These are phyloP conservation scores for Girardia tigrina DNA, from an alignment of 2,888 invertebrate species.

Conservation along the genomic window DNA sequence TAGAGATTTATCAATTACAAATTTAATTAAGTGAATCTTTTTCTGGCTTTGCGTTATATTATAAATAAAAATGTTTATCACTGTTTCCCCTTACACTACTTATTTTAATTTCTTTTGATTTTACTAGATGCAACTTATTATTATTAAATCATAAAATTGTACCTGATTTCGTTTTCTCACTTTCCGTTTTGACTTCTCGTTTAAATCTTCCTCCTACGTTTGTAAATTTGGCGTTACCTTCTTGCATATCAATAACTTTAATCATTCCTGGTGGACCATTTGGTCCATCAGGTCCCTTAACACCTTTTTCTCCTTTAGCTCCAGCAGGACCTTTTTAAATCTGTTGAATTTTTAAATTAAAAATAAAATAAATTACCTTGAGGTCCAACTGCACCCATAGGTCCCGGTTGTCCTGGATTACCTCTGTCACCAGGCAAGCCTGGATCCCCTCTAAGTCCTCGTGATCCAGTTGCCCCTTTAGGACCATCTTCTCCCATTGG, in stretches of 20 bases:
- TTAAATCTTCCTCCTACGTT: background rate
- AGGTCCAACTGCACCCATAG: background rate
- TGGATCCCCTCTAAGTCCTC: background rate
- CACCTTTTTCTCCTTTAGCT: background rate
- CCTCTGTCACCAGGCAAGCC: background rate
- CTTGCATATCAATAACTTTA: slow-evolving; percentile 1
- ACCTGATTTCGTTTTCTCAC: background rate
- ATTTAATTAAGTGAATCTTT: no score
- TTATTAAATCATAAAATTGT: no score
- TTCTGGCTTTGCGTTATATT: no score
- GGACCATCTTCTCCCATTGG: slow-evolving; percentile 14
- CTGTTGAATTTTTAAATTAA: background rate
- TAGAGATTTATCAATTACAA: no score
- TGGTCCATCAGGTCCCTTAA: background rate
- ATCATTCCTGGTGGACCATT: background rate
- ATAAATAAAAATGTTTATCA: no score
- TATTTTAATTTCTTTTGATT: no score
- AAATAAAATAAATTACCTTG: background rate
- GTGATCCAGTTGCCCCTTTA: background rate
- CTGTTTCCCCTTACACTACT: no score
- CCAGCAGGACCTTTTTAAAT: background rate
- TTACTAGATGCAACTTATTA: no score
- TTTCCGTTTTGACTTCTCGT: background rate
- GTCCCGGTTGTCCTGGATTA: background rate
- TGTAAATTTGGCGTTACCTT: background rate